Evolutionary conservation across 2,888 invertebrate species (phyloP).

Genomic region (Merodon equestris): DNA sequence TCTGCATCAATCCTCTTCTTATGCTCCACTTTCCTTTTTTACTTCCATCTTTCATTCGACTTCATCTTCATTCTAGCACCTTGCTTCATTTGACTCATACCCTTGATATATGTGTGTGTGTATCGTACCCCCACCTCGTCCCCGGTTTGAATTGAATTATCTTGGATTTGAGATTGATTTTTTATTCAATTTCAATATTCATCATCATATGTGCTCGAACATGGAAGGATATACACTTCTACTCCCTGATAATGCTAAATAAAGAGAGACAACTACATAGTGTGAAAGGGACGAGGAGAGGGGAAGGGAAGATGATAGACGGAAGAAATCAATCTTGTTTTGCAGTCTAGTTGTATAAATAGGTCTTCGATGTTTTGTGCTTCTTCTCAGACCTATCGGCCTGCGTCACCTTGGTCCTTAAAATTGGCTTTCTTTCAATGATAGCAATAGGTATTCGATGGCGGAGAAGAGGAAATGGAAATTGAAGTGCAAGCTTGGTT

Average conservation of each 20-base stretch:
- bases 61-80: slow-evolving; percentile 31
- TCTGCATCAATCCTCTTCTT: not conserved
- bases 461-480: slow-evolving; percentile 43
- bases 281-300: too few species aligned
- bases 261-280: not conserved
- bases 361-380: slow-evolving; percentile 56
- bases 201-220: slow-evolving; percentile 66
- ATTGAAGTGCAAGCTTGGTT: slow-evolving; percentile 34
- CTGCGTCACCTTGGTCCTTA: slow-evolving; percentile 41
- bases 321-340: slow-evolving; percentile 52
- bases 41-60: not conserved
- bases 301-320: not conserved
- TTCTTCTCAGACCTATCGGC: slow-evolving; percentile 3
- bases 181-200: slow-evolving; percentile 78
- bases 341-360: slow-evolving; percentile 41
- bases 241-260: not conserved
- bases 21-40: too few species aligned
- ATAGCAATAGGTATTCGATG: slow-evolving; percentile 15
- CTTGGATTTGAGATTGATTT: slow-evolving; percentile 78
- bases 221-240: slow-evolving; percentile 35
- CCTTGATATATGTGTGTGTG: too few species aligned
- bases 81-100: slow-evolving; percentile 3
- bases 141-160: slow-evolving; percentile 74
- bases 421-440: slow-evolving; percentile 55
- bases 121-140: not conserved